phyloP scores from a whole-genome alignment of 2,113 vertebrate species.

The Hylia prasina region DNA sequence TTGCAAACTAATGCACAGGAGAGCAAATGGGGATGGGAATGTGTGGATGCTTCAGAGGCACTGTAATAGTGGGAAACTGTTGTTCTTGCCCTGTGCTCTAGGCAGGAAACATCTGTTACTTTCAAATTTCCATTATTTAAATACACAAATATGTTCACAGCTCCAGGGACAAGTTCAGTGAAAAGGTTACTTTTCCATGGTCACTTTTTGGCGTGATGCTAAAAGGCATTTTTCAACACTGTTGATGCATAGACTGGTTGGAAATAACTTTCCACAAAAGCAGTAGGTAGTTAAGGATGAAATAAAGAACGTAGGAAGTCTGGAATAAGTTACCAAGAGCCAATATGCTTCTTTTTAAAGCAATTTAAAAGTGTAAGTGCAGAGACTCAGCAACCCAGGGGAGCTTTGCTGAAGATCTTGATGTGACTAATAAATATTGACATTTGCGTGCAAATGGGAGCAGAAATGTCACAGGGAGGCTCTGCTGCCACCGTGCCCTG shows the following conservation, averaged over 20 bases:
- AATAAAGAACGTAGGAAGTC: neutral
- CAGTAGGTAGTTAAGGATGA: neutral
- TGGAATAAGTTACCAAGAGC: neutral
- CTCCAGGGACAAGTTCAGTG: neutral
- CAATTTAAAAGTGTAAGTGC: neutral
- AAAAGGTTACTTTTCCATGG: neutral
- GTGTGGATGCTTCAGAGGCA: neutral
- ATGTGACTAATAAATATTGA: conserved; percentile 57
- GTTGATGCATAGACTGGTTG: neutral
- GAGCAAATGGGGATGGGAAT: neutral
- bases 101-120: conserved; percentile 8
- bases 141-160: neutral
- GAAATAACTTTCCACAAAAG: neutral
- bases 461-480: conserved; percentile 32
- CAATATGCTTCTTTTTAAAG: neutral
- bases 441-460: conserved; percentile 25
- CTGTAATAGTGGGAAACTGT: neutral
- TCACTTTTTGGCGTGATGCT: neutral
- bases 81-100: neutral
- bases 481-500: neutral
- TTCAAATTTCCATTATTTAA: neutral
- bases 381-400: neutral
- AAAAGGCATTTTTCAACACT: neutral
- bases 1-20: neutral
- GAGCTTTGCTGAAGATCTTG: neutral